Evolutionary conservation across 2,888 invertebrate genomes (phyloP), one percentile per base, ranked within the genome.

Genomic region (Eumerus sabulonum): DNA sequence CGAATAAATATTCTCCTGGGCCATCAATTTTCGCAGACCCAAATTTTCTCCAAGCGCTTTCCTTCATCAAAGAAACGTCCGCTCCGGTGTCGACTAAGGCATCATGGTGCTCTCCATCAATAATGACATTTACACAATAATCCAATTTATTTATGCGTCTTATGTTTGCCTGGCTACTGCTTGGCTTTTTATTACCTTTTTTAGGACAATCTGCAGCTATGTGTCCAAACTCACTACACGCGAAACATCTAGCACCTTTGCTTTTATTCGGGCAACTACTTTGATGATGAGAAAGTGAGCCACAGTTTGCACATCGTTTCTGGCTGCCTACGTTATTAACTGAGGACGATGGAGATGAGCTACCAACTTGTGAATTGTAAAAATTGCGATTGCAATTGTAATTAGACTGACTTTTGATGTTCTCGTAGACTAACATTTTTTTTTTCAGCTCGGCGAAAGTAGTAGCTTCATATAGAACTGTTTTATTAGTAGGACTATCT

Each of bases 161-260:
- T 11, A 66, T 16, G 2, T 16, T 57, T 27, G 12, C 5, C 13
- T 44, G 42, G 36, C 13, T 14, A 11, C 7, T 44, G 14, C 12
- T 48, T 44, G 35, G 9, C 17, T 13, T 53, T 36, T 44, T 56
- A 38, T 1, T 16, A 17, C 27, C 50, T 45, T 35, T 57, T 18
- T 36, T 62, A 1, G 51, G 57, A 5, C 76, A 68, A 35, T 70
- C 35, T 12, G 16, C 9, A 9, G 63, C 36, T 1, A 68, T 63
- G 9, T 76, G 76, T 1, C 76, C 76, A 53, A 70, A 64, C 13
- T 76, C 48, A 40, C 14, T 70, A 16, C 68, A 67, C 7, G 27
- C 42, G 12, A 72, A 77, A 57, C 72, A 67, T 17, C 59, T 72
- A 2, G 63, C 14, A 3, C 67, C 72, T 12, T 57, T 60, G 13